phyloP scores from a whole-genome alignment of 2,113 vertebrate species.

The Caretta caretta region DNA sequence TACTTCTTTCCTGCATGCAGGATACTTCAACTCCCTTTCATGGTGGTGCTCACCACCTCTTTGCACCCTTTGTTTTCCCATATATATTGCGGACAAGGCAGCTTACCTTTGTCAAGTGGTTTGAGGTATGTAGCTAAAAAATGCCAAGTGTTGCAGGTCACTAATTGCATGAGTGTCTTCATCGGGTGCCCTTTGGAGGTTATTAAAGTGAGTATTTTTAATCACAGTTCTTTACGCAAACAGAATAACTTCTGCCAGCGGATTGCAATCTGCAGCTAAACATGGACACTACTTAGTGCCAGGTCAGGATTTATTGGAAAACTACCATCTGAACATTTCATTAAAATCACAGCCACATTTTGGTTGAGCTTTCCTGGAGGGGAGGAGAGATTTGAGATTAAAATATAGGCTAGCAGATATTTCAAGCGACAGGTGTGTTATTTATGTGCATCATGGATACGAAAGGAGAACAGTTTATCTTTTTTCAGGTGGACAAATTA shows the following conservation, averaged over 20 bases:
- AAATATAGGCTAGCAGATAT: not conserved
- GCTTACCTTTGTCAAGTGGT: not conserved
- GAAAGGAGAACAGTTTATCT: not conserved
- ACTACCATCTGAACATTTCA: not conserved
- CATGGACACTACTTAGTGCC: not conserved
- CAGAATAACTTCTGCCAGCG: not conserved
- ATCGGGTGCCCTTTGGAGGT: not conserved
- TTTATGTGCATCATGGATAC: not conserved
- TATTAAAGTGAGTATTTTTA: not conserved
- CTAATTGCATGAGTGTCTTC: not conserved
- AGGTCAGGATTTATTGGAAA: not conserved
- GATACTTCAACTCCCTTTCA: not conserved
- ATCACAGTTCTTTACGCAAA: not conserved
- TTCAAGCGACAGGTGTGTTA: not conserved
- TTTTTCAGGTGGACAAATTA: not conserved
- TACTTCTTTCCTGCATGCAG: accelerated
- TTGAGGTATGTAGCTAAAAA: not conserved
- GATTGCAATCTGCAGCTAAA: not conserved
- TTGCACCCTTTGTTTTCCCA: not conserved
- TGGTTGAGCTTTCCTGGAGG: not conserved
- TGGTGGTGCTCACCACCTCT: not conserved
- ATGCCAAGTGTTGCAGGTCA: not conserved
- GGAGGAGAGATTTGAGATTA: not conserved
- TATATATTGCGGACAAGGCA: not conserved
- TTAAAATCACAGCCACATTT: not conserved